Evolutionary conservation across 2,888 invertebrate species (phyloP), one percentile per base, ranked within the genome.

Genomic region (Entomobrya proxima): DNA sequence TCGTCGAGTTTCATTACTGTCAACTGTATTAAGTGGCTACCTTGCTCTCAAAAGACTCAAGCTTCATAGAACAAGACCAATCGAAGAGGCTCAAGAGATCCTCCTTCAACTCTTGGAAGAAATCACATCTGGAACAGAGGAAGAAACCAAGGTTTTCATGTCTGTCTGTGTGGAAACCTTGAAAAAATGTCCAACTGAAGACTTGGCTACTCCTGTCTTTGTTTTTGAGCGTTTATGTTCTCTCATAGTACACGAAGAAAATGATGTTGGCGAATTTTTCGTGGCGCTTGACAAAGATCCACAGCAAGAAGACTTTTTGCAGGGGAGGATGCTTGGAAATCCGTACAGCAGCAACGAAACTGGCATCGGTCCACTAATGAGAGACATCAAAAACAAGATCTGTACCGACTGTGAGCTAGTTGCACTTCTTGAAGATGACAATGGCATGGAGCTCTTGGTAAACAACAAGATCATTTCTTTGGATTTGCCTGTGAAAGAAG

Each of bases 311-410:
- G 99, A 99, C 93, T 99, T 98, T 92, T 94, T 99, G 90, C 98
- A 95, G 94, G 97, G 98, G 7, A 95, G 98, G 47, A 99, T 99
- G 98, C 93, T 98, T 90, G 98, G 98, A 74, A 99, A 99, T 93
- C 99, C 99, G 0, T 99, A 99, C 93, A 97, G 97, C 82, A 97
- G 97, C 40, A 94, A 95, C 37, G 99, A 99, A 91, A 95, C 96
- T 0, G 98, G 98, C 7, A 94, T 99, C 90, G 99, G 99, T 0
- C 99, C 99, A 0, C 93, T 98, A 13, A 99, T 99, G 99, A 94
- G 99, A 50, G 98, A 99, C 92, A 97, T 99, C 11, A 99, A 99
- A 93, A 99, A 99, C 92, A 99, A 99, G 93, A 99, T 99, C 90
- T 98, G 98, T 91, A 96, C 96, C 67, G 99, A 99, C 92, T 99